Evolutionary conservation across 1,140 invertebrate genomes (phyloP), one percentile per base, ranked within the genome.

Genomic region (Drosophila santomea): DNA sequence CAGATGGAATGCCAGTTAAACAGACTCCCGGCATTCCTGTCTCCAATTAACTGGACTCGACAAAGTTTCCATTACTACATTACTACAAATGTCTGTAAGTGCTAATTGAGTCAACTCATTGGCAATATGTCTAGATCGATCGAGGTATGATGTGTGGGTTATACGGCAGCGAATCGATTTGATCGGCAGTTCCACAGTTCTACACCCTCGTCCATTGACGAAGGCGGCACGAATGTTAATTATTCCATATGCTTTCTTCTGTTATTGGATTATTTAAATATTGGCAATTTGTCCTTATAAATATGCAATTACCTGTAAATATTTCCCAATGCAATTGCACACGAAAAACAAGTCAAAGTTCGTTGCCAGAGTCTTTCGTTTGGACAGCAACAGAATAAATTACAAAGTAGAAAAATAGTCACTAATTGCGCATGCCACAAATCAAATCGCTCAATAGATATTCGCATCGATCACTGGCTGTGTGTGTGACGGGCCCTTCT

Each of bases 291-390:
- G 28, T 59, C 41, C 51, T 41, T 47, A 80, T 48, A 54, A 63
- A 73, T 67, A 82, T 78, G 61, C 67, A 74, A 62, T 47, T 56
- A 17, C 36, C 62, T 44, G 20, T 43, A 15, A 59, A 48, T 38
- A 50, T 61, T 41, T 11, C 43, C 32, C 41, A 23, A 17, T 75
- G 23, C 28, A 15, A 39, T 32, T n/a, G 35, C 57, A 44, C 59
- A 50, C 44, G 50, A 51, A 54, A 56, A 80, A 56, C 43, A 52
- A 56, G 71, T 77, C 56, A 89, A 66, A 89, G 84, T 88, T 88
- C 76, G 80, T 73, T 45, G 73, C 28, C 60, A 61, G 17, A 83
- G 83, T 86, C 83, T 88, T 88, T 88, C 59, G 83, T 73, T 67
- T 54, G 23, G 38, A 12, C 20, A 64, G 63, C 15, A n/a, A 7